Evolutionary conservation across 2,113 vertebrate species (phyloP), one percentile per base, ranked within the genome.

Genomic region (Pteruthius melanotis): DNA sequence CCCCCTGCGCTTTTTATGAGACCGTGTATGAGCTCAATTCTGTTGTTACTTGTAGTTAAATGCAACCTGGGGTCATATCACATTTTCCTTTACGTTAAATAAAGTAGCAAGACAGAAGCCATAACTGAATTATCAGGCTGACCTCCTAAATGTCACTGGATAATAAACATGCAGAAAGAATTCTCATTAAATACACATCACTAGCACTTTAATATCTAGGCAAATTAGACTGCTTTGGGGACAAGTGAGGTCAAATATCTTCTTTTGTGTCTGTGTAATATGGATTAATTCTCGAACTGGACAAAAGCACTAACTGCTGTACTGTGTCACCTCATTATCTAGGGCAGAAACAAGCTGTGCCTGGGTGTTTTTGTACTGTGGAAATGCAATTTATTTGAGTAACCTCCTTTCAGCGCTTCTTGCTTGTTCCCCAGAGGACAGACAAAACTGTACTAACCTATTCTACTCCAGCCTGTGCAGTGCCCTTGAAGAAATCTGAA

Each of bases 131-230:
- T 96, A 95, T 64, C 94, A 87, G 88, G 60, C 82, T 95, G 86
- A 96, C 88, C 92, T 96, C 95, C 93, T 96, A 97, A 97, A 97
- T 97, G 97, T 98, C 97, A 97, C 85, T 50, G 17, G 83, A 80
- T 97, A 96, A 97, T 89, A 90, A 97, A 93, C 94, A 97, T 83
- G 75, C 95, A 95, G 93, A 97, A 95, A 87, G 92, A 95, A 80
- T 87, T 92, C 95, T 95, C 93, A 94, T 98, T 97, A 97, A 97
- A 97, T 63, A 97, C 70, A 40, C 96, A 96, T 88, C 95, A 83
- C 39, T 76, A 93, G 87, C 75, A 30, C 83, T 95, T 91, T 81
- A 85, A 91, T 97, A 97, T 96, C 95, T 95, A 70, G 94, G 90
- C 78, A 93, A 97, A 96, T 97, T 96, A 98, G 92, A 94, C 95